Conservation (phyloP, 1,140 invertebrate species). For the Caenorhabditis inopinata region DNA sequence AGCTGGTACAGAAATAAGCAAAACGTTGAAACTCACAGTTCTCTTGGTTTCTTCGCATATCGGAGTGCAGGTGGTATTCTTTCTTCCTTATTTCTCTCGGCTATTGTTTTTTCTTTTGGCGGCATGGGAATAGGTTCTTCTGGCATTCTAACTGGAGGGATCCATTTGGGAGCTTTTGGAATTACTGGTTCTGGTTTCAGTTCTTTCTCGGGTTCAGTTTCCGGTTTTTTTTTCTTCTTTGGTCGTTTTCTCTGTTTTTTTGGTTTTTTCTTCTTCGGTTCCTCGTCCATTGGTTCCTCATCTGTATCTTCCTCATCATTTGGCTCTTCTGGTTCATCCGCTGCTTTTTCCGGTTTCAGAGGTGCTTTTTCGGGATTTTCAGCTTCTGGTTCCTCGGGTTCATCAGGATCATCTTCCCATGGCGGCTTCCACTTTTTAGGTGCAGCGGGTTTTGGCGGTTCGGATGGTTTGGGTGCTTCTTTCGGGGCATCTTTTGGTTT, state of each 20-base stretch:
- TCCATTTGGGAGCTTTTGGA: background rate
- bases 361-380: background rate
- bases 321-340: constrained; percentile 18
- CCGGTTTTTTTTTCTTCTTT: background rate
- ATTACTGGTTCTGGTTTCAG: background rate
- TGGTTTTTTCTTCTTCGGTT: constrained; percentile 2
- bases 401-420: background rate
- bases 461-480: too few species aligned
- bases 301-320: constrained; percentile 27
- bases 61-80: constrained; percentile 1
- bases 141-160: background rate
- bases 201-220: background rate
- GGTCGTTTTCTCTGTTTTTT: background rate
- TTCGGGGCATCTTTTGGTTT: too few species aligned
- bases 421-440: too few species aligned
- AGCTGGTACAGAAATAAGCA: background rate
- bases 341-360: background rate
- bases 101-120: constrained; percentile 28
- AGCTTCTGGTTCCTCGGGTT: background rate
- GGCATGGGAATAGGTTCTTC: constrained; percentile 38
- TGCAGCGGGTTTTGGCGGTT: too few species aligned
- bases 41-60: constrained; percentile 31
- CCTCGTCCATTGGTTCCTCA: background rate
- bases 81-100: constrained; percentile 25
- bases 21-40: background rate